These are phyloP conservation scores for Apaloderma vittatum DNA, from an alignment of 2,113 vertebrate species.

Conservation along the genomic window DNA sequence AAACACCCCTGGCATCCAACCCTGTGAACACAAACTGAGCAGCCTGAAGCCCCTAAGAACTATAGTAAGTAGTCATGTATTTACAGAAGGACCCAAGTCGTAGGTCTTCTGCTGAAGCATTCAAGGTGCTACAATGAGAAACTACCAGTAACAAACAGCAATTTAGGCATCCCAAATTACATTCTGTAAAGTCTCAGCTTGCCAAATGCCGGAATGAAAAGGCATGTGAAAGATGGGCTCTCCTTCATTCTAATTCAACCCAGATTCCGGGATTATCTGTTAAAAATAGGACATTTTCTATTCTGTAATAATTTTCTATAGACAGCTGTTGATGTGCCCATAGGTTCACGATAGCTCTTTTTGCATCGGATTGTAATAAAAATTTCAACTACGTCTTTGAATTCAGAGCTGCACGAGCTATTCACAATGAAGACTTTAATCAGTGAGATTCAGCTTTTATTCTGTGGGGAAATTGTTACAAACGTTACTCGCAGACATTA, in stretches of 20 bases:
- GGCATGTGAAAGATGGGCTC: constrained; percentile 52
- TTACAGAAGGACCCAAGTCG: neutral
- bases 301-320: constrained; percentile 68
- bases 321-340: constrained; percentile 68
- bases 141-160: constrained; percentile 25
- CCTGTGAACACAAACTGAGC: neutral
- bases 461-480: constrained; percentile 12
- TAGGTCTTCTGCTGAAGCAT: neutral
- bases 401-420: constrained; percentile 11
- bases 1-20: neutral
- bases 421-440: constrained; percentile 54
- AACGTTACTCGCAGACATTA: neutral
- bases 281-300: constrained; percentile 70
- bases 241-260: constrained; percentile 68
- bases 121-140: constrained; percentile 26
- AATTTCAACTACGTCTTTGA: constrained; percentile 54
- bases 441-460: constrained; percentile 67
- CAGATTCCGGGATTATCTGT: constrained; percentile 67
- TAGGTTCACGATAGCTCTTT: constrained; percentile 70
- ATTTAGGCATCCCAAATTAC: constrained; percentile 40
- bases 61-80: neutral
- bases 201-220: constrained; percentile 63
- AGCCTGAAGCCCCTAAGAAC: neutral
- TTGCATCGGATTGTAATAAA: constrained; percentile 46
- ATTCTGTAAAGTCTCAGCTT: constrained; percentile 11